Evolutionary conservation across 2,113 vertebrate species (phyloP).

Genomic region (Syngnathus floridae): DNA sequence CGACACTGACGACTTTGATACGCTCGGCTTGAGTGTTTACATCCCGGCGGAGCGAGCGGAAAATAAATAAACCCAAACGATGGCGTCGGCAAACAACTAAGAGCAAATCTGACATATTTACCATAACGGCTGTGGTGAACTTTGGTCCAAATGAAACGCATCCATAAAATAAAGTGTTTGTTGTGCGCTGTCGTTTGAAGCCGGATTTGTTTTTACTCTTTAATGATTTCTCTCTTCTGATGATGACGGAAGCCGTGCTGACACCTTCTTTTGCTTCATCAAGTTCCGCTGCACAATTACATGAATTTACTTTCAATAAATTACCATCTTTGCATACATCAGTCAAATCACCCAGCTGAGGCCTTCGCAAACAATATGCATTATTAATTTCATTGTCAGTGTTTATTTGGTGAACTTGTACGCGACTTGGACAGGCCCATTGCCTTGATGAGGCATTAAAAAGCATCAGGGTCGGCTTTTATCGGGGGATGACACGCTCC

Average conservation of each 20-base stretch:
- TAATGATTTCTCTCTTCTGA: slow-evolving; percentile 73
- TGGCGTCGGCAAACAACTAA: slow-evolving; percentile 64
- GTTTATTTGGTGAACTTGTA: slow-evolving; percentile 77
- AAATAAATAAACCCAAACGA: slow-evolving; percentile 67
- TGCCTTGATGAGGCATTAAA: slow-evolving; percentile 77
- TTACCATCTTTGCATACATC: slow-evolving; percentile 96
- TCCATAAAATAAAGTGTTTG: slow-evolving; percentile 76
- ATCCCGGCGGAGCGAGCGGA: slow-evolving; percentile 60
- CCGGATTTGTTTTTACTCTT: slow-evolving; percentile 72
- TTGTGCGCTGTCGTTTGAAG: slow-evolving; percentile 69
- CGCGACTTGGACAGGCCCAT: slow-evolving; percentile 72
- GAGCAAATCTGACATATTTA: slow-evolving; percentile 71
- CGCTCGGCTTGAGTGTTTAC: slow-evolving; percentile 63
- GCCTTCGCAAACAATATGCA: slow-evolving; percentile 94
- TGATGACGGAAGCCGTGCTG: slow-evolving; percentile 86
- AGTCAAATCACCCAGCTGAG: slow-evolving; percentile 89
- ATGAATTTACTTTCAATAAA: slow-evolving; percentile 98
- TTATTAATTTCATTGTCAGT: slow-evolving; percentile 91
- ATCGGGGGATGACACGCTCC: slow-evolving; percentile 66
- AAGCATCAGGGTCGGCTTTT: slow-evolving; percentile 71
- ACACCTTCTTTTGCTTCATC: slow-evolving; percentile 94
- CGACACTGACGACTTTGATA: slow-evolving; percentile 67
- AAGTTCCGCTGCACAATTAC: slow-evolving; percentile 86
- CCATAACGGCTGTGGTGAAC: slow-evolving; percentile 65
- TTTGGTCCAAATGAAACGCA: slow-evolving; percentile 69